Conservation (phyloP, 2,113 vertebrate genomes). For the Calidris pugnax region DNA sequence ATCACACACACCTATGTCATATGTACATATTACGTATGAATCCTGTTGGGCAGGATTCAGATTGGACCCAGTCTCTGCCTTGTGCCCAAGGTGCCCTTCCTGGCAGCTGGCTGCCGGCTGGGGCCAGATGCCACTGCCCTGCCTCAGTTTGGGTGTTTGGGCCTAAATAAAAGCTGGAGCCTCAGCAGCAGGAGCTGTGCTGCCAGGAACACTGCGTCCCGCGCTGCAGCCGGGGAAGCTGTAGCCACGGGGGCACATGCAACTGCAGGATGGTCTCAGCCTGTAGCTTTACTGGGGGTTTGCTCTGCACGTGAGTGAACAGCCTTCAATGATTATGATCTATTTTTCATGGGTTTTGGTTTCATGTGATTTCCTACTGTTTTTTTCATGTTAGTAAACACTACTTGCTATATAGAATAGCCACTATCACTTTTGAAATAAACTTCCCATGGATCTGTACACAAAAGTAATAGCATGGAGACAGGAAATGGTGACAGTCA, state of each 20-base stretch:
- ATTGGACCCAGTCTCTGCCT: neutral
- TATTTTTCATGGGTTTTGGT: neutral
- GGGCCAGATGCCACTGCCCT: neutral
- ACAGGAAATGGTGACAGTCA: neutral
- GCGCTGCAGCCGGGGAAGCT: neutral
- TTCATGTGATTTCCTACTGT: neutral
- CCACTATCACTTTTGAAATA: neutral
- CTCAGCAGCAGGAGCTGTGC: neutral
- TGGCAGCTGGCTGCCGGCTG: neutral
- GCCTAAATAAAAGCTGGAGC: neutral
- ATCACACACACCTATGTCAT: neutral
- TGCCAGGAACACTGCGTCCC: neutral
- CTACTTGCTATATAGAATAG: neutral
- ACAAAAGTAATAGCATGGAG: neutral
- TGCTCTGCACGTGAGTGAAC: neutral
- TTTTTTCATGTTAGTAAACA: neutral
- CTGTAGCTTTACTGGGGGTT: neutral
- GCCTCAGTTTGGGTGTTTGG: neutral
- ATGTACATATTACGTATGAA: neutral
- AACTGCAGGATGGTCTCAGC: neutral
- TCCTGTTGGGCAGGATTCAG: neutral
- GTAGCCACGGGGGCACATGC: accelerated
- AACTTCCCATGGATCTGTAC: neutral
- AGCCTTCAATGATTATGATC: neutral
- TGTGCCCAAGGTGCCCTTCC: neutral